A percentile compares a stretch with the other conserved stretches of the same genome.
These are phyloP conservation scores for Psittacula echo DNA, from an alignment of 2,797 vertebrate species.

Conservation along the genomic window DNA sequence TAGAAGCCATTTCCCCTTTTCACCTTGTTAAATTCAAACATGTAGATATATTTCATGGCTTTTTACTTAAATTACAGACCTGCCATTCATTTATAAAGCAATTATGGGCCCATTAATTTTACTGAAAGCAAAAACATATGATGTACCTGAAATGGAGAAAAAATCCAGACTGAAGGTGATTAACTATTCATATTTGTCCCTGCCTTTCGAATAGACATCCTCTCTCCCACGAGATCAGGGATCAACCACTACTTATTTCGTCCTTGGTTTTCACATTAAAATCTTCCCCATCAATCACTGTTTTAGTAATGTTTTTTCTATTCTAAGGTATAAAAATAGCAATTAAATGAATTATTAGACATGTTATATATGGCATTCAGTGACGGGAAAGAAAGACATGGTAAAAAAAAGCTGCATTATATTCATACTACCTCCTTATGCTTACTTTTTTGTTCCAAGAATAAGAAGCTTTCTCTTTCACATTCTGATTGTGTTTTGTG, in stretches of 20 bases:
- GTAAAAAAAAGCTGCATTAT: neutral
- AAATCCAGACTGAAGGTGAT: neutral
- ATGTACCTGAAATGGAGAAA: neutral
- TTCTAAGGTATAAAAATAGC: slow-evolving; percentile 1
- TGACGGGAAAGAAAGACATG: neutral
- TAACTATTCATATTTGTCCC: slow-evolving; percentile 33
- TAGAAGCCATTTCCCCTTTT: neutral
- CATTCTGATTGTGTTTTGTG: slow-evolving; percentile 41
- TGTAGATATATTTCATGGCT: neutral
- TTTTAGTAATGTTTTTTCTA: neutral
- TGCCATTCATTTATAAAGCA: neutral
- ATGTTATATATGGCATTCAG: neutral
- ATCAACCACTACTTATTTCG: slow-evolving; percentile 49
- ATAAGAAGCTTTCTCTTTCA: slow-evolving; percentile 25
- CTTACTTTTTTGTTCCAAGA: slow-evolving; percentile 11
- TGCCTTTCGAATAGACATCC: slow-evolving; percentile 27
- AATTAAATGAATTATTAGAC: neutral
- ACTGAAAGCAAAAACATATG: neutral
- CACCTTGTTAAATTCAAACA: neutral
- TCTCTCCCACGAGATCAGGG: slow-evolving; percentile 33
- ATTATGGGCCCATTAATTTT: neutral
- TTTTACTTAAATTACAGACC: neutral
- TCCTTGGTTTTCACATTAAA: slow-evolving; percentile 2
- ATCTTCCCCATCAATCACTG: neutral
- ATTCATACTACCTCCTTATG: neutral